Conservation (phyloP, 2,888 invertebrate genomes). For the Rhagonycha fulva region DNA sequence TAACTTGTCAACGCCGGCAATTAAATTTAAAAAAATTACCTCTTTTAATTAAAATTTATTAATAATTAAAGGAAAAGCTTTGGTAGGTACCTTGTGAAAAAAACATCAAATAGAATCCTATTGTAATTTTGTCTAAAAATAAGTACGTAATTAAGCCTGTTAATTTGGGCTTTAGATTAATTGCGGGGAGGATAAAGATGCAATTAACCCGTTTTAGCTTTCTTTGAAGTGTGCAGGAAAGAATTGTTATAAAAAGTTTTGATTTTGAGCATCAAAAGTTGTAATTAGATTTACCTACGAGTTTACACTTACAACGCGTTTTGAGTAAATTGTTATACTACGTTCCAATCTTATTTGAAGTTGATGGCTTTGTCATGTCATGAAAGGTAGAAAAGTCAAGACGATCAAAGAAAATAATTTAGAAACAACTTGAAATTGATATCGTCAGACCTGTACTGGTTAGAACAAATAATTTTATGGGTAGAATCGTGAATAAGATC, state of each 20-base stretch:
- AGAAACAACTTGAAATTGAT: no score
- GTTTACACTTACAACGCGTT: no score
- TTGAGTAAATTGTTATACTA: no score
- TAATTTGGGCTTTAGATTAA: neutral
- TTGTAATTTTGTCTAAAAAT: neutral
- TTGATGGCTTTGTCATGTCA: no score
- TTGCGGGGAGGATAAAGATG: neutral
- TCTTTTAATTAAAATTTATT: neutral
- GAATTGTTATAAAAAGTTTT: neutral
- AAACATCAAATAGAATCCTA: neutral
- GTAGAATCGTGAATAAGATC: no score
- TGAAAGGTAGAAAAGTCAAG: no score
- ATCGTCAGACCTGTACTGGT: no score
- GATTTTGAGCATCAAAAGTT: neutral
- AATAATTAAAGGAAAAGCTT: neutral
- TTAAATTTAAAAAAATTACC: neutral
- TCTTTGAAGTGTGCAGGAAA: neutral
- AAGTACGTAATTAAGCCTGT: neutral
- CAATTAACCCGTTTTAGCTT: neutral
- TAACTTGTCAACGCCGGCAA: constrained; percentile 24
- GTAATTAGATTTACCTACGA: no score
- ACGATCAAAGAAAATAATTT: no score
- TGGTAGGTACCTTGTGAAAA: neutral
- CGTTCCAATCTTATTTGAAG: no score
- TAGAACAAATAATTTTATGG: no score